Evolutionary conservation across 2,888 invertebrate genomes (phyloP), one percentile per base, ranked within the genome.

Genomic region (Ectemnius continuus): DNA sequence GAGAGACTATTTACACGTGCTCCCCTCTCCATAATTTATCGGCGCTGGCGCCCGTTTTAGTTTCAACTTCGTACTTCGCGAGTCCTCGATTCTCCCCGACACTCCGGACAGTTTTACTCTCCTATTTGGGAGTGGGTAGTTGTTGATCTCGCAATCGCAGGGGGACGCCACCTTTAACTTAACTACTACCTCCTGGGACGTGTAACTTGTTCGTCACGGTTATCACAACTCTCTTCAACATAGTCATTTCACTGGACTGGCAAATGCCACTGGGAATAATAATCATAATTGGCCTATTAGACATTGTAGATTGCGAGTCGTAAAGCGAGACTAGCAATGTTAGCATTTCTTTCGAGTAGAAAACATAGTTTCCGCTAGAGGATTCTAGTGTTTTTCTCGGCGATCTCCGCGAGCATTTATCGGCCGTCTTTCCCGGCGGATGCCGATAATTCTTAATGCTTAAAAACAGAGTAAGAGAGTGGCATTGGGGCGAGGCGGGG

Each of bases 1-100:
- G 36, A 36, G 46, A 56, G 73, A 26, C 73, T 81, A 82, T 81
- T 82, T 78, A 82, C 81, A 66, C 73, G 63, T 36, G 11, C 8
- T 60, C 57, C 46, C 66, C 26, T 56, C 26, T 26, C 46, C 23
- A 61, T 67, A 83, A 82, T 77, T 83, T 76, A 82, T 79, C 16
- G 72, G 73, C 59, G 56, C 70, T n/a, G 72, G 73, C 59, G 56
- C 70, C 66, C 63, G 58, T 59, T 79, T 79, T 74, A 64, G 67
- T 62, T 6, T 47, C 59, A 52, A 59, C 18, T 46, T 48, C 48
- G 36, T n/a, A 57, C 70, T 59, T 66, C 60, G 46, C 75, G 58
- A 76, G 70, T 58, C 71, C 69, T 74, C 68, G 70, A 78, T 75
- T 63, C 68, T 61, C 58, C 18, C 18, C 46, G 60, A 75, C 67